Conservation (phyloP, 2,113 vertebrate genomes). For the Oostethus manadensis region DNA sequence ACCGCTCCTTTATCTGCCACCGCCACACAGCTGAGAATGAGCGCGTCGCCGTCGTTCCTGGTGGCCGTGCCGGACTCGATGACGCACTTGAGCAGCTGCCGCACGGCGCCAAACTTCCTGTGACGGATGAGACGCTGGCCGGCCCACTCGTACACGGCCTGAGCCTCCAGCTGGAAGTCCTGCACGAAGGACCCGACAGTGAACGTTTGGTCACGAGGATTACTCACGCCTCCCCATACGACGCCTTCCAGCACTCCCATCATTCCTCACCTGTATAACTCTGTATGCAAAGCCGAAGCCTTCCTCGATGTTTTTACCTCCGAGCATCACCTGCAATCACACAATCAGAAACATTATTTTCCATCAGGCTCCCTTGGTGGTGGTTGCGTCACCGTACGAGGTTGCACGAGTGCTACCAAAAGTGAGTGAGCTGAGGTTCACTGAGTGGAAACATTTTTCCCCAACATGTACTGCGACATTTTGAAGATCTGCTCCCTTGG, state of each 20-base stretch:
- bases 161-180: conserved; percentile 95
- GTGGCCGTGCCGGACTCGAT: conserved; percentile 87
- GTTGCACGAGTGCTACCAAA: too few species aligned
- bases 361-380: background rate
- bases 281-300: conserved; percentile 96
- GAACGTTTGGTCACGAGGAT: background rate
- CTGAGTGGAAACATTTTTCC: too few species aligned
- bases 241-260: background rate
- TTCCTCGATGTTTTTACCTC: conserved; percentile 95
- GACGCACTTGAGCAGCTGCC: conserved; percentile 93
- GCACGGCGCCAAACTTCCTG: conserved; percentile 80
- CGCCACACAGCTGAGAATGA: conserved; percentile 85
- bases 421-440: too few species aligned
- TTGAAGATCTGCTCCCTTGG: too few species aligned
- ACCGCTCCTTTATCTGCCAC: conserved; percentile 78
- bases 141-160: conserved; percentile 80
- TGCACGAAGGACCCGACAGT: background rate
- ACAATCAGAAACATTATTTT: background rate
- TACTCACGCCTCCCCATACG: too few species aligned
- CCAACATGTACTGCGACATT: too few species aligned
- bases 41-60: conserved; percentile 84
- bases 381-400: too few species aligned
- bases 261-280: conserved; percentile 84
- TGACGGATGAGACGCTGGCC: conserved; percentile 82
- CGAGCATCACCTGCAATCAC: conserved; percentile 86